Base-by-base conservation (phyloP, 2,888 invertebrate genomes). In the Orchestes rusci region DNA sequence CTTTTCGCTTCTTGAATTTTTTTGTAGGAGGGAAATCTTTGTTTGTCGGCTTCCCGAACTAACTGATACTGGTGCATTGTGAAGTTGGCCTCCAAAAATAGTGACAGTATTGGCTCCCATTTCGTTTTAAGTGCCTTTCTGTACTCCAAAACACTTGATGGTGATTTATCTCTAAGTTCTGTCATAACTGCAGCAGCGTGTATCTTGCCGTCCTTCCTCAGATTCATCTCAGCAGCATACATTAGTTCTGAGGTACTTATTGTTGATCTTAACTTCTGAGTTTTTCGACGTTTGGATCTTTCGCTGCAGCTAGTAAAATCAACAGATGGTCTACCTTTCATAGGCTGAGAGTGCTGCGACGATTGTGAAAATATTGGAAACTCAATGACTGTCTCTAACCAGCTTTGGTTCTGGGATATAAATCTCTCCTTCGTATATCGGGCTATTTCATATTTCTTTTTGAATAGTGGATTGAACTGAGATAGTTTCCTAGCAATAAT, bases 1-100 rank as follows among this genome's bases (percentile, higher is more conserved):
- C 38, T 43, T 38, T 43, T 31, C 17, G 32, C 32, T 16, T 39
- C 10, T 15, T 19, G 19, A 31, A 39, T 10, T 12, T 10, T 15
- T 19, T 31, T 16, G 27, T 39, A 39, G 32, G 23, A 27, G n/a
- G 32, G 19, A 16, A 27, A 39, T 2, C 15, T 4, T 4, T 13
- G n/a, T 39, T 17, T 39, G 18, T 39, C 31, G n/a, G 12, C 20
- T 31, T 31, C 31, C 31, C 31, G 3, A 31, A 39, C 20, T 16
- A 39, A 4, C 30, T 39, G 10, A 17, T 39, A 39, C 13, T 39
- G 39, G 13, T 39, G 23, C 3, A 18, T 18, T 18, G 32, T 29
- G 7, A 40, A 31, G 13, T 12, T 20, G 4, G 12, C 31, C 8
- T 31, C 33, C n/a, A 33, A n/a, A 5, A 40, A 31, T 16, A 32